A percentile compares a stretch with the other conserved stretches of the same genome.
These are phyloP conservation scores for Calcarius ornatus DNA, from an alignment of 2,113 vertebrate genomes.

Conservation along the genomic window DNA sequence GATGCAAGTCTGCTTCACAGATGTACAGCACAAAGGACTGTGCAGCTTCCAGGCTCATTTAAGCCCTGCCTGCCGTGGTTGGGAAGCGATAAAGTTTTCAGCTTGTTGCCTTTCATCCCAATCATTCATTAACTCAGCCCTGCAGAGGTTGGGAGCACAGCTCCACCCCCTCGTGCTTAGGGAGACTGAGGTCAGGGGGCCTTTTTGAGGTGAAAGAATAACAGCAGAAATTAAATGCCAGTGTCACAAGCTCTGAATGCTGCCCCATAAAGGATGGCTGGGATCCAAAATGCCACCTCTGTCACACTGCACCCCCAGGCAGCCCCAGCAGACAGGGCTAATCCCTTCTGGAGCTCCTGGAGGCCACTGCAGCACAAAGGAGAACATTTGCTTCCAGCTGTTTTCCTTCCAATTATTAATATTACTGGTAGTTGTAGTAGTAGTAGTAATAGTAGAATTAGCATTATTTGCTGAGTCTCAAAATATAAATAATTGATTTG, in stretches of 20 bases:
- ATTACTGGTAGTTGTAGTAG: constrained; percentile 18
- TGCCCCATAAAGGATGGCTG: not conserved
- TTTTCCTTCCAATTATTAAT: constrained; percentile 63
- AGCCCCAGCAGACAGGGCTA: not conserved
- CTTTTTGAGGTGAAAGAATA: not conserved
- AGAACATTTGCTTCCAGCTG: constrained; percentile 33
- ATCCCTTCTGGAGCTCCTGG: not conserved
- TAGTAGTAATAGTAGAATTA: constrained; percentile 40
- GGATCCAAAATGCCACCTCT: not conserved
- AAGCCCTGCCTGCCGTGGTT: not conserved
- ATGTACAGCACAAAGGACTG: not conserved
- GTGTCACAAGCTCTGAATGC: not conserved
- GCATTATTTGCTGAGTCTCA: constrained; percentile 70
- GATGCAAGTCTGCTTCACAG: not conserved
- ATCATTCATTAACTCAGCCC: not conserved
- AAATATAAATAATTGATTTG: constrained; percentile 78
- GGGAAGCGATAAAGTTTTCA: not conserved
- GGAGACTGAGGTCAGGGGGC: not conserved
- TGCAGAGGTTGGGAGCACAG: not conserved
- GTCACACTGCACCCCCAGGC: not conserved
- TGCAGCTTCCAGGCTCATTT: not conserved
- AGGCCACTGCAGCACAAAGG: not conserved
- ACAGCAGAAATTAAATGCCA: not conserved
- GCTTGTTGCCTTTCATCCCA: not conserved
- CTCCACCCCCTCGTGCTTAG: not conserved